These are phyloP conservation scores for Epirrhoe alternata DNA, from an alignment of 2,888 invertebrate genomes.

Conservation along the genomic window DNA sequence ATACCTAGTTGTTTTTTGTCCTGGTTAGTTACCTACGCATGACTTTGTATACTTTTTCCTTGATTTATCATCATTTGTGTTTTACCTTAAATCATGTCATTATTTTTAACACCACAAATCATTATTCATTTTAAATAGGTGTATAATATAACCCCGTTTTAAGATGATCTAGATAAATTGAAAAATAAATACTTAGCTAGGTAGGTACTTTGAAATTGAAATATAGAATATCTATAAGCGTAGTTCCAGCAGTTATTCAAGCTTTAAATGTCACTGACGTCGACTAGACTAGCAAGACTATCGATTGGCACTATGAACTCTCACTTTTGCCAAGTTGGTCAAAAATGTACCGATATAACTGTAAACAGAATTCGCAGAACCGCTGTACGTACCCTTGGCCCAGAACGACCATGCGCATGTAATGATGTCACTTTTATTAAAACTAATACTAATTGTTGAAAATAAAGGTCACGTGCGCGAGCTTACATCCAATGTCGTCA, in stretches of 20 bases:
- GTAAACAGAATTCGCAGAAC: constrained; percentile 23
- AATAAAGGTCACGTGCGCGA: constrained; percentile 24
- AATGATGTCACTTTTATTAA: constrained; percentile 46
- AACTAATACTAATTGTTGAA: constrained; percentile 33
- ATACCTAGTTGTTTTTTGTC: background rate
- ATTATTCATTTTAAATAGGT: too few relatives aligned
- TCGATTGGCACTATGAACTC: constrained; percentile 1
- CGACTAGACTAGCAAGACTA: background rate
- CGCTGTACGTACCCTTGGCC: constrained; percentile 37
- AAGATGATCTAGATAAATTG: too few relatives aligned
- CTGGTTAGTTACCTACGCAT: background rate
- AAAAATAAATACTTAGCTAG: too few relatives aligned
- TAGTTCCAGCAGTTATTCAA: background rate
- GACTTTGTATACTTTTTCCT: background rate
- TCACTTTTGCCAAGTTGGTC: constrained; percentile 3
- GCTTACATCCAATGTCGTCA: constrained; percentile 21
- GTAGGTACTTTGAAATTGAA: too few relatives aligned
- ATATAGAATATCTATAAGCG: too few relatives aligned
- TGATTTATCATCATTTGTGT: background rate
- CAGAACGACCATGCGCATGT: constrained; percentile 33
- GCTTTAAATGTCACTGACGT: background rate
- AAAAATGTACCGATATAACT: constrained; percentile 10
- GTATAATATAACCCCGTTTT: too few relatives aligned
- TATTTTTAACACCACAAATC: too few relatives aligned
- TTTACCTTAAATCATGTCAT: background rate